Conservation (phyloP, 2,888 invertebrate genomes). For the Andrena hattorfiana region DNA sequence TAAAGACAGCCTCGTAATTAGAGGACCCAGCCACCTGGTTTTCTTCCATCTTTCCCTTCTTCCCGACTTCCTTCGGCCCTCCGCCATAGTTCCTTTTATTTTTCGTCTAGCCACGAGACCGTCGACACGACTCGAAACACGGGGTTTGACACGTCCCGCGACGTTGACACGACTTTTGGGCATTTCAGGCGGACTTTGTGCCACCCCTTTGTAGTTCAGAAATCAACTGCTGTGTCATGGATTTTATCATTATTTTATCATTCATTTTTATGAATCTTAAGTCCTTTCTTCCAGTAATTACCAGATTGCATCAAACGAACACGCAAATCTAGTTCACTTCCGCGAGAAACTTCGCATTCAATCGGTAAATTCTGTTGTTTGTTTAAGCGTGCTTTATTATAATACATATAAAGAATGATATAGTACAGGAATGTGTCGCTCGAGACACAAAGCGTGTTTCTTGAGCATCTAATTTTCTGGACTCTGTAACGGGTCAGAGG, state of each 20-base stretch:
- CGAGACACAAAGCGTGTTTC: constrained; percentile 34
- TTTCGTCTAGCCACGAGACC: neutral
- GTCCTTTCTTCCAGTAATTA: too few relatives aligned
- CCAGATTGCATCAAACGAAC: too few relatives aligned
- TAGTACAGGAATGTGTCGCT: constrained; percentile 19
- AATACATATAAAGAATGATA: neutral
- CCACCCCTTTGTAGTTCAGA: too few relatives aligned
- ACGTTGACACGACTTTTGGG: too few relatives aligned
- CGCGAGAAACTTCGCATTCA: neutral
- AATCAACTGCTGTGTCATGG: too few relatives aligned
- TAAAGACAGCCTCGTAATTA: constrained; percentile 71
- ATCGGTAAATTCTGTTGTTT: too few relatives aligned
- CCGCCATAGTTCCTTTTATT: neutral
- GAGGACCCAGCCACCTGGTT: constrained; percentile 55
- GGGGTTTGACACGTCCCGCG: too few relatives aligned
- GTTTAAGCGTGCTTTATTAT: neutral
- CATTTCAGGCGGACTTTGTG: too few relatives aligned
- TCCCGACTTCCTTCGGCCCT: neutral
- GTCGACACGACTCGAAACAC: neutral
- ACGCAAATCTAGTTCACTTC: too few relatives aligned
- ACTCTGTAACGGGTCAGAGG: constrained; percentile 47
- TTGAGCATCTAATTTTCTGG: constrained; percentile 42
- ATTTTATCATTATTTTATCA: too few relatives aligned
- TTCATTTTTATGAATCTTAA: too few relatives aligned
- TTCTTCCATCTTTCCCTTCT: neutral